phyloP scores from a whole-genome alignment of 2,797 vertebrate species.

The Taeniopygia guttata region DNA sequence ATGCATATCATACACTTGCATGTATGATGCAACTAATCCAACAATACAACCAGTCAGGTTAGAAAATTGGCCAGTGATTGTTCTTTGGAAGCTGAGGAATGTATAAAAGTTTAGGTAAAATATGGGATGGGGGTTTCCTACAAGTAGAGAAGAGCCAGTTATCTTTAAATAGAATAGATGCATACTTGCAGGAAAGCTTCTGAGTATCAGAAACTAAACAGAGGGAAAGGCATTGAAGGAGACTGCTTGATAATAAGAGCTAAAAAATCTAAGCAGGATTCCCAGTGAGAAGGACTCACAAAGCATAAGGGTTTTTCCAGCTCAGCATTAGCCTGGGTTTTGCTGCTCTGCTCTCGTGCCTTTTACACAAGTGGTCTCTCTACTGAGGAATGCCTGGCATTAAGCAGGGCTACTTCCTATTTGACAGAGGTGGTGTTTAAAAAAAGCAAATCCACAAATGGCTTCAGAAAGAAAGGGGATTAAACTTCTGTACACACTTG shows the following conservation, averaged over 20 bases:
- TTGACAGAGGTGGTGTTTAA: not conserved
- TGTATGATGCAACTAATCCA: no score
- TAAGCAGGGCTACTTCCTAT: not conserved
- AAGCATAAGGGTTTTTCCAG: not conserved
- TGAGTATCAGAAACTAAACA: not conserved
- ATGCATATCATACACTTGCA: not conserved
- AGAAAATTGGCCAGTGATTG: not conserved
- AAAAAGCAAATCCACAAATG: not conserved
- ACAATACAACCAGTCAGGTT: not conserved
- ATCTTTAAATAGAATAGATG: not conserved
- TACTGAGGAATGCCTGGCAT: not conserved
- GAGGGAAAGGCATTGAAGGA: not conserved
- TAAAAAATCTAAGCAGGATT: not conserved
- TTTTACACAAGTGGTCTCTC: not conserved
- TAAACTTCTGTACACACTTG: rapidly evolving
- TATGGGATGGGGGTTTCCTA: not conserved
- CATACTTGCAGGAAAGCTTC: not conserved
- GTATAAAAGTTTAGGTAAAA: not conserved
- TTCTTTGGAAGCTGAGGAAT: not conserved
- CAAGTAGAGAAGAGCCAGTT: not conserved
- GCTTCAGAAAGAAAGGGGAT: rapidly evolving
- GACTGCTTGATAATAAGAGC: not conserved
- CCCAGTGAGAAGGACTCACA: not conserved
- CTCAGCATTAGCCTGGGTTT: not conserved
- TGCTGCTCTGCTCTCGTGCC: not conserved